Evolutionary conservation across 2,888 invertebrate genomes (phyloP), one percentile per base, ranked within the genome.

Genomic region (Melipona beecheii): DNA sequence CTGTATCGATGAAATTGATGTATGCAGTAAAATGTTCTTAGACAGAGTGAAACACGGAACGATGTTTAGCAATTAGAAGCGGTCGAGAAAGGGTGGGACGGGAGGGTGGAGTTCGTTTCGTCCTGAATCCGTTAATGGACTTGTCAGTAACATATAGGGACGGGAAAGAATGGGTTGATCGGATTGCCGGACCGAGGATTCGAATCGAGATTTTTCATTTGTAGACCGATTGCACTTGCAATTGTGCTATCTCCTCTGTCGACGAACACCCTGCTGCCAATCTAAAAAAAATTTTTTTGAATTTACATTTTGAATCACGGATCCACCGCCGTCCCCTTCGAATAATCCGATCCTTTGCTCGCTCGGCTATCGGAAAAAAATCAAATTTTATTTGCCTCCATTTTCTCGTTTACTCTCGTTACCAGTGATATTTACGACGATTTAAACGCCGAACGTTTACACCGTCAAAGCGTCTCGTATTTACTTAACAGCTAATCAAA

Each of bases 111-210:
- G 15, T 52, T 52, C 69, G 69, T 69, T 69, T 52, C 52, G 31
- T 31, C 3, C 21, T 31, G 52, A 69, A 69, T 69, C 69, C 69
- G 52, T 69, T 52, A 75, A 62, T 69, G 64, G 74, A 54, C 52
- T 65, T 74, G 74, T 74, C 64, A 74, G 62, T 64, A 52, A 52
- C 64, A 50, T 74, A 31, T 65, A 24, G 74, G 52, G 43, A 31
- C 11, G 31, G 13, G 24, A 27, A 72, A 50, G 50, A 50, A 72
- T 62, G 50, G 72, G 72, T 49, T 17, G 27, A 50, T 72, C 60
- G 72, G 27, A 72, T 62, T 50, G 60, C 13, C 13, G 27, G 27
- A 4, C 31, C n/a, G 58, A 60, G 56, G 49, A 49, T 50, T 72
- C 72, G 71, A 72, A 43, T 49, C 27, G 27, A 62, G 72, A 72